phyloP scores from a whole-genome alignment of 1,140 invertebrate species.

The Bombus turneri region DNA sequence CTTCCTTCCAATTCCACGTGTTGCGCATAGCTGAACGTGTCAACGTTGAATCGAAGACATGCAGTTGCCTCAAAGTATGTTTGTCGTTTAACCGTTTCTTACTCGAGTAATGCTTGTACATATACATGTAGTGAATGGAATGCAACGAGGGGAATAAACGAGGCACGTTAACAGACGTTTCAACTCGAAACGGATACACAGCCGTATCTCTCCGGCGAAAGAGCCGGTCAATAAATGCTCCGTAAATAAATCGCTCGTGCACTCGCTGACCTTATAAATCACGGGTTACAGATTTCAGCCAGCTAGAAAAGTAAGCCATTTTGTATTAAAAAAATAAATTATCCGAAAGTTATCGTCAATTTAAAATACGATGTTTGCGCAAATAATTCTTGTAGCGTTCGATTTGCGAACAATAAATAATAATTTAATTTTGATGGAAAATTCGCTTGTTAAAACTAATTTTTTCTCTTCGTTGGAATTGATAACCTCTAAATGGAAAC shows the following conservation, averaged over 20 bases:
- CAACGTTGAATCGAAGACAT: background rate
- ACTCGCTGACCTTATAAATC: background rate
- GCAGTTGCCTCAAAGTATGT: background rate
- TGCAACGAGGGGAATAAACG: background rate
- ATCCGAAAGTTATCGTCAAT: background rate
- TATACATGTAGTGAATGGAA: background rate
- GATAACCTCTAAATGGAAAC: background rate
- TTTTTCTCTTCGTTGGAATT: background rate
- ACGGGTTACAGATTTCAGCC: background rate
- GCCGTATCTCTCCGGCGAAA: background rate
- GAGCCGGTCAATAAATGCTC: constrained; percentile 57
- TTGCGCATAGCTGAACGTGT: background rate
- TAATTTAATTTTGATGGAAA: background rate
- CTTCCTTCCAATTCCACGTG: background rate
- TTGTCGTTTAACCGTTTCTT: background rate
- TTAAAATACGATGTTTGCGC: background rate
- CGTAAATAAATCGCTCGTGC: constrained; percentile 49
- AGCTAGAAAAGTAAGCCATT: constrained; percentile 1
- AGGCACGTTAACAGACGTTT: constrained; percentile 21
- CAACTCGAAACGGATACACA: constrained; percentile 10
- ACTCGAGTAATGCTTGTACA: background rate
- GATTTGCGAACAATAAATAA: background rate
- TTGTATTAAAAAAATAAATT: background rate
- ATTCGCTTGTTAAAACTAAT: background rate
- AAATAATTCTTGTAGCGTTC: background rate